These are phyloP conservation scores for Bombus impatiens DNA, from an alignment of 1,140 invertebrate species.

Conservation along the genomic window DNA sequence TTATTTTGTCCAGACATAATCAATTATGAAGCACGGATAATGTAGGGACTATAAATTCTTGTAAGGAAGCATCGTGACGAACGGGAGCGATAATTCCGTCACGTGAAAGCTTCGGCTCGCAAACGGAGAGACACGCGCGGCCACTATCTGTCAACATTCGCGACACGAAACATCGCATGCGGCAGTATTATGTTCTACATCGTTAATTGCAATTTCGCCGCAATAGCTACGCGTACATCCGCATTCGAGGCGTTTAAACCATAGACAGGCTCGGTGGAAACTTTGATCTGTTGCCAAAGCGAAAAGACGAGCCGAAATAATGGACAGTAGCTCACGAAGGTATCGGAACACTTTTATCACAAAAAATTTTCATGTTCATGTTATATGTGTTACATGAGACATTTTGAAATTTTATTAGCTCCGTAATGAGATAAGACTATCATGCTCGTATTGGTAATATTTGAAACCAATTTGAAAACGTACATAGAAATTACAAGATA, in stretches of 20 bases:
- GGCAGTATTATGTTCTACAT: conserved; percentile 42
- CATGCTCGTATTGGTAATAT: too few relatives aligned
- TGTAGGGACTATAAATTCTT: background rate
- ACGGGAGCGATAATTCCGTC: conserved; percentile 19
- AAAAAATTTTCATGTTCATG: background rate
- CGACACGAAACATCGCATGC: conserved; percentile 64
- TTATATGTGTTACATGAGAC: too few relatives aligned
- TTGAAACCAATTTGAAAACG: too few relatives aligned
- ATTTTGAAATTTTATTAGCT: too few relatives aligned
- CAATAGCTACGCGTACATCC: conserved; percentile 1
- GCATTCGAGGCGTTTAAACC: conserved; percentile 1
- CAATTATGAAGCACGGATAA: background rate
- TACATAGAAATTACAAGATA: too few relatives aligned
- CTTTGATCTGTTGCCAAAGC: background rate
- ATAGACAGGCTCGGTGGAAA: background rate
- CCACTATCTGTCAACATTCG: conserved; percentile 61
- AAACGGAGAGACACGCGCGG: conserved; percentile 24
- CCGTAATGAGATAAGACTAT: too few relatives aligned
- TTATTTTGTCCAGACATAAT: background rate
- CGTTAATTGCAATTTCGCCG: conserved; percentile 56
- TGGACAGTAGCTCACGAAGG: background rate
- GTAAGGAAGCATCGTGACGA: conserved; percentile 7
- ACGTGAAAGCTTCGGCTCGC: conserved; percentile 19
- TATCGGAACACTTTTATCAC: background rate
- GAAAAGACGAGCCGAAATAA: background rate